Base-by-base conservation (phyloP, 2,888 invertebrate species). In the Deilephila elpenor region DNA sequence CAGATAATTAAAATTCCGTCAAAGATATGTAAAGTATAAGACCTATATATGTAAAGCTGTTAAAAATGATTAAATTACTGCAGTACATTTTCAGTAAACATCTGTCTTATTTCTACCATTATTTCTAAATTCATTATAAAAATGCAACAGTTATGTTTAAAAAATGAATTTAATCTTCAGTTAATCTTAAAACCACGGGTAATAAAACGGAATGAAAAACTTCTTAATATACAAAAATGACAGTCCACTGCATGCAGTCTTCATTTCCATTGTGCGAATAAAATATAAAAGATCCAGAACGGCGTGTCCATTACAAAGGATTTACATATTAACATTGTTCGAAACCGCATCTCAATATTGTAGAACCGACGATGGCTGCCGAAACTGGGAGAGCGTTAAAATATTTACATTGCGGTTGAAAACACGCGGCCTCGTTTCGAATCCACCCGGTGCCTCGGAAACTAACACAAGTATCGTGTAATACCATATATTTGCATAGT, bases 331-430 rank as follows among this genome's bases (percentile, higher is more conserved):
- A 77, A 71, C 74, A 76, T 76, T 80, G 82, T 82, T 77, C 72
- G 73, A 83, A 82, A 84, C 82, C 86, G 80, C 83, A 82, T 83
- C 80, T 83, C 84, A 81, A 88, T 87, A 85, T 84, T 83, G 84
- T 80, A 80, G 78, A 79, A 76, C 77, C 76, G 75, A 74, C 75
- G 74, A 78, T 77, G 75, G 81, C 79, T 80, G 82, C 82, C 82
- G 83, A 83, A 86, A 86, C 87, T 84, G 84, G 81, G 83, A 77
- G 77, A 81, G 78, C 84, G 87, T 88, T 91, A 88, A 90, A 92
- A 91, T 91, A 92, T 93, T 93, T 91, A 91, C 87, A 87, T 75
- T 86, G 88, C 86, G 88, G 90, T 87, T 82, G 86, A 86, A 88
- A 89, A 85, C 86, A 83, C 80, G 82, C 82, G 83, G 82, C 84